Base-by-base conservation (phyloP, 2,113 vertebrate genomes). In the Cynoglossus semilaevis region DNA sequence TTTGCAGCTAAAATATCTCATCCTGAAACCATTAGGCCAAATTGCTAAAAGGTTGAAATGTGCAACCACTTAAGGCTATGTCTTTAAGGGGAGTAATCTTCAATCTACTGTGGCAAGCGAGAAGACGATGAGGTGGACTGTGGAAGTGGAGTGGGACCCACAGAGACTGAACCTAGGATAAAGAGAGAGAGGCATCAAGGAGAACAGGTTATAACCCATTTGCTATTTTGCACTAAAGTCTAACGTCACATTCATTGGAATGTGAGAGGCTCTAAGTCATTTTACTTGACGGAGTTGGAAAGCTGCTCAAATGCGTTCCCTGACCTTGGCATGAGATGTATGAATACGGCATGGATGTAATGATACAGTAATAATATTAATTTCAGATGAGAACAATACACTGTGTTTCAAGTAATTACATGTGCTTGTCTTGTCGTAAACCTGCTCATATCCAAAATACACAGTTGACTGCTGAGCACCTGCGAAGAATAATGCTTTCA, bases 1-100 rank as follows among this genome's bases (percentile, higher is more conserved):
- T 51, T 79, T 45, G 67, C 72, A 67, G 71, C 73, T 76, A 73
- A 87, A 77, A 80, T 76, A 67, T 72, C 66, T 85, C 87, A 89
- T 86, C 89, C 81, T 89, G 88, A 88, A 89, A 76, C 83, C 77
- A 90, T 89, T 89, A 88, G 66, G 71, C 76, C 52, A 86, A 90
- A 89, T 89, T 86, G 78, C 85, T 88, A 87, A 89, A 88, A 85
- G 86, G 83, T 81, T 85, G 45, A 86, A 89, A 89, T 89, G 85
- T 90, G 88, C 77, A 84, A 87, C 79, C 84, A 83, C 87, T 89
- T 88, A 89, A 70, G 58, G 81, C 74, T 77, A 80, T 80, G 78
- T 86, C 81, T 87, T 85, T 82, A 80, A 87, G 82, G 82, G 65
- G 70, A 81, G 84, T 87, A 85, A 86, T 89, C 84, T 83, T 77